phyloP scores from a whole-genome alignment of 2,113 vertebrate genomes.

The Clarias batrachus region DNA sequence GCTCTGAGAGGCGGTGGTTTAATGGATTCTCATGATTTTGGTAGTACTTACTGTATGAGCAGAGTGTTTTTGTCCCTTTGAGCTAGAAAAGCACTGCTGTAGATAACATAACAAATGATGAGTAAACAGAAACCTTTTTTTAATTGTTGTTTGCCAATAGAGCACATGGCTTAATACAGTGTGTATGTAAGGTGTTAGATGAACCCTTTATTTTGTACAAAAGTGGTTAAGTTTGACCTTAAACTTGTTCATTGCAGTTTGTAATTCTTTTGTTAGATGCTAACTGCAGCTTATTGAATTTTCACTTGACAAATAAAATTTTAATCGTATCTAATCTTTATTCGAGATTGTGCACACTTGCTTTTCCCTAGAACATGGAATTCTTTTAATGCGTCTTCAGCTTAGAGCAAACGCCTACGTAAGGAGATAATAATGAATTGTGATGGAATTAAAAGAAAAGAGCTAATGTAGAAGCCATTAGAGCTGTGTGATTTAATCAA shows the following conservation, averaged over 20 bases:
- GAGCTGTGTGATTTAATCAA: no score
- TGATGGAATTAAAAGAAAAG: not conserved
- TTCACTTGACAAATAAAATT: not conserved
- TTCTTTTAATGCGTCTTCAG: not conserved
- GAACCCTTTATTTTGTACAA: no score
- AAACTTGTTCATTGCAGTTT: not conserved
- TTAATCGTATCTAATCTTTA: not conserved
- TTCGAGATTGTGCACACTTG: not conserved
- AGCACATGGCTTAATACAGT: not conserved
- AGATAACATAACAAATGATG: not conserved
- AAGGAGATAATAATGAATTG: not conserved
- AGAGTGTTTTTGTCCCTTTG: not conserved
- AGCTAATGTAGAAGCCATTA: not conserved
- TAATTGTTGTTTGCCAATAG: not conserved
- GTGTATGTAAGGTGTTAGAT: no score
- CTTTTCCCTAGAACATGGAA: not conserved
- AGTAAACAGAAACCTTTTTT: not conserved
- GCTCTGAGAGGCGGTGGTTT: constrained; percentile 6
- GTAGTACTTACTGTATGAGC: not conserved
- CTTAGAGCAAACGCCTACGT: not conserved
- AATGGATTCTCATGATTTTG: not conserved
- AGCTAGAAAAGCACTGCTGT: not conserved
- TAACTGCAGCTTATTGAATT: not conserved
- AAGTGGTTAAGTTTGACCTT: no score
- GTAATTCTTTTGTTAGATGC: not conserved